phyloP scores from a whole-genome alignment of 2,113 vertebrate species.

The Fulica atra region DNA sequence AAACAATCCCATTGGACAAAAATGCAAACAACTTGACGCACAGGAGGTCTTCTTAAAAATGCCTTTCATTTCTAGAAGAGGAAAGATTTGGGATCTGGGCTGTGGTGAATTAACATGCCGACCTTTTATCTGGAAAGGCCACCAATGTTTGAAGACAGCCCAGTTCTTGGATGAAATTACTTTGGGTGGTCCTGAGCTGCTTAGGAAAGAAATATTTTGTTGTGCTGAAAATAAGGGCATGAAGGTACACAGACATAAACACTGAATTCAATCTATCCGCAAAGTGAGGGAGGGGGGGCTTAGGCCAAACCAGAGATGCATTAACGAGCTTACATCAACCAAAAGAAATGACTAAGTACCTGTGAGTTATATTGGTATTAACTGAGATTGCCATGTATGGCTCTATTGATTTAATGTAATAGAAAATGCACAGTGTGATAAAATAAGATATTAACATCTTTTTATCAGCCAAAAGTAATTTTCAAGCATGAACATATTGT shows the following conservation, averaged over 20 bases:
- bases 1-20: conserved; percentile 33
- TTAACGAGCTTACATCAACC: conserved; percentile 19
- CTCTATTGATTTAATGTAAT: conserved; percentile 26
- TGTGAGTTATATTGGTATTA: conserved; percentile 35
- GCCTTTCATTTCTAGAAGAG: conserved; percentile 32
- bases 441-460: conserved; percentile 36
- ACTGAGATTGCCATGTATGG: neutral
- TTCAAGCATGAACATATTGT: conserved; percentile 32
- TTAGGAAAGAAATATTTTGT: conserved; percentile 22
- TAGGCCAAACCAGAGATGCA: conserved; percentile 24
- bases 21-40: conserved; percentile 40
- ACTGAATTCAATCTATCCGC: neutral
- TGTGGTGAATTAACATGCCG: conserved; percentile 56
- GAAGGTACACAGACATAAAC: conserved; percentile 42
- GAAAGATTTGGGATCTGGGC: conserved; percentile 22
- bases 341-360: conserved; percentile 34
- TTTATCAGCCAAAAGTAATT: conserved; percentile 45
- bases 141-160: conserved; percentile 42
- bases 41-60: conserved; percentile 51
- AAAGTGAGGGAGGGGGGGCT: neutral
- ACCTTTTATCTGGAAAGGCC: conserved; percentile 58
- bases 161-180: conserved; percentile 41
- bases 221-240: conserved; percentile 31
- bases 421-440: conserved; percentile 21
- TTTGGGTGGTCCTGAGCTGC: conserved; percentile 56